Percentiles rank a stretch among this genome's conserved stretches.
phyloP scores from a whole-genome alignment of 2,113 vertebrate genomes.

The Onychorhynchus coronatus region DNA sequence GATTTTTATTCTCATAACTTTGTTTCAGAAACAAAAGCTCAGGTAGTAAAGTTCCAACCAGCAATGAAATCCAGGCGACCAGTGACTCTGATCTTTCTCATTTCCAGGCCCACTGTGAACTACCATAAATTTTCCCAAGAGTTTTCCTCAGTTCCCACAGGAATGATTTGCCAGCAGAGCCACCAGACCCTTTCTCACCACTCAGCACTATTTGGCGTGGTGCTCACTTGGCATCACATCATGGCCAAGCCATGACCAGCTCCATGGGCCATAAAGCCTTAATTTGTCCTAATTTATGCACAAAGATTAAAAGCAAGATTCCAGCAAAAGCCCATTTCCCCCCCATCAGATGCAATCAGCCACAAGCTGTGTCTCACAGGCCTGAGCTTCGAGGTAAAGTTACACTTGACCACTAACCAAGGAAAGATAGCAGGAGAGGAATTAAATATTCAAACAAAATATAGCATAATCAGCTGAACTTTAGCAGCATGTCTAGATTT shows the following conservation, averaged over 20 bases:
- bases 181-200: background rate
- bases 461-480: background rate
- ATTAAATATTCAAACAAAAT: constrained; percentile 10
- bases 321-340: background rate
- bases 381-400: background rate
- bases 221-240: background rate
- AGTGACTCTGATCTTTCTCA: background rate
- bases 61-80: background rate
- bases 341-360: background rate
- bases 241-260: background rate
- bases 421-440: background rate
- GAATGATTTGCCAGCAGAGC: background rate
- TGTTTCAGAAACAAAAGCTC: background rate
- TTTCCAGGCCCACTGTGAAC: background rate
- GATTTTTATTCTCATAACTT: background rate
- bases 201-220: background rate
- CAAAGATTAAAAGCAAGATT: background rate
- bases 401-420: background rate
- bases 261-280: background rate
- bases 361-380: constrained; percentile 14
- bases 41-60: background rate
- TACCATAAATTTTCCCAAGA: background rate
- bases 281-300: background rate
- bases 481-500: background rate
- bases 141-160: background rate